Percentiles rank a stretch among this genome's conserved stretches.
phyloP scores from a whole-genome alignment of 2,888 invertebrate genomes.

The Eutolmus rufibarbis region DNA sequence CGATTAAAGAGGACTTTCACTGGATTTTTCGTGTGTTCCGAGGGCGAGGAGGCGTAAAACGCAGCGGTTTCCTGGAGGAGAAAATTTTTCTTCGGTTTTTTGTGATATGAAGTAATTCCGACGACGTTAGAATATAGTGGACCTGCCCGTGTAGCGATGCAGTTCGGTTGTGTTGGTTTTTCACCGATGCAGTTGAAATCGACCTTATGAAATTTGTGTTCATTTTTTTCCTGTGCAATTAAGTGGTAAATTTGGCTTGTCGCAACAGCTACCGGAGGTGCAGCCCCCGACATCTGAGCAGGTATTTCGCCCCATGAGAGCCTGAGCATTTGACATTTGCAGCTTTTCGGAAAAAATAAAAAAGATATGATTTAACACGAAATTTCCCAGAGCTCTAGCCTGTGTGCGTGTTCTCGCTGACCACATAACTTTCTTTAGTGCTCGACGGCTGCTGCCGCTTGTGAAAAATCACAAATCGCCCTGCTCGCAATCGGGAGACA shows the following conservation, averaged over 20 bases:
- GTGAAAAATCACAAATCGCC: not conserved
- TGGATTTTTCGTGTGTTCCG: not conserved
- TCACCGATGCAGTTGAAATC: constrained; percentile 33
- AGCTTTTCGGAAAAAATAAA: not conserved
- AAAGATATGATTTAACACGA: constrained; percentile 3
- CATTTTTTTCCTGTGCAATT: constrained; percentile 21
- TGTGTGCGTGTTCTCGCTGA: not conserved
- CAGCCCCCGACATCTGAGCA: not conserved
- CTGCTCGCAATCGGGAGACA: not conserved
- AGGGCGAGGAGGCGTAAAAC: not conserved
- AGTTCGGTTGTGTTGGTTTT: constrained; percentile 19
- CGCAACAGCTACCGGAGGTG: not conserved
- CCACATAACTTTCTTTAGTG: constrained; percentile 6
- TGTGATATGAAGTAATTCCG: constrained; percentile 25
- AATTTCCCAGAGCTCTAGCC: not conserved
- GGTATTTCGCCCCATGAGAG: not conserved
- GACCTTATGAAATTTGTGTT: constrained; percentile 7
- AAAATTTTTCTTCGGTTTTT: not conserved
- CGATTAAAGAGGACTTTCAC: not conserved
- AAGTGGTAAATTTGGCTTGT: not conserved
- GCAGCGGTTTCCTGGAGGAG: not conserved
- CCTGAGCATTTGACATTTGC: constrained; percentile 7
- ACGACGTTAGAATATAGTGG: not conserved
- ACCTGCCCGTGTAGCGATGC: constrained; percentile 13
- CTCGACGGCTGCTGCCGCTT: not conserved